Conservation (phyloP, 1,140 invertebrate species). For the Nylanderia fulva region DNA sequence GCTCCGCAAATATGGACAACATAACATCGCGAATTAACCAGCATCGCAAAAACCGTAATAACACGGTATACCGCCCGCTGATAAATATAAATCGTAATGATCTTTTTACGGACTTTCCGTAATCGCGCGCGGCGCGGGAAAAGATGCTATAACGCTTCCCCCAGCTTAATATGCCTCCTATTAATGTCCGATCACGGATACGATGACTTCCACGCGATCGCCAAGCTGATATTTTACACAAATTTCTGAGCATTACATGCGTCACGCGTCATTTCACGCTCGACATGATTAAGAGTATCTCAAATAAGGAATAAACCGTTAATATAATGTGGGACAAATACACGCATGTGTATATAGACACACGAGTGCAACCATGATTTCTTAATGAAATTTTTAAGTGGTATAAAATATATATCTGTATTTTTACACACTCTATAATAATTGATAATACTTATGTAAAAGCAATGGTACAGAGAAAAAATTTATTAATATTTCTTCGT, state of each 20-base stretch:
- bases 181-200: conserved; percentile 47
- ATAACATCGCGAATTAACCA: conserved; percentile 50
- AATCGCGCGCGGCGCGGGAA: conserved; percentile 30
- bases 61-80: conserved; percentile 23
- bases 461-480: neutral
- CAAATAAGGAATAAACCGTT: conserved; percentile 16
- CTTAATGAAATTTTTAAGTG: conserved; percentile 12
- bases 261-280: conserved; percentile 55
- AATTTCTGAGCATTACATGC: conserved; percentile 41
- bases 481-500: neutral
- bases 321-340: conserved; percentile 5
- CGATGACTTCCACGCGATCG: conserved; percentile 33
- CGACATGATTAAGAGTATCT: conserved; percentile 8
- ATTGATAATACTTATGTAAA: neutral
- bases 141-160: conserved; percentile 9
- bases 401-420: neutral
- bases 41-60: conserved; percentile 48
- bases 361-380: neutral
- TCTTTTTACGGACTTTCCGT: conserved; percentile 38
- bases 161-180: conserved; percentile 26
- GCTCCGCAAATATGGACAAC: conserved; percentile 11
- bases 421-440: neutral
- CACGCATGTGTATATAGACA: too few relatives aligned
- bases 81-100: conserved; percentile 63
- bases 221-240: conserved; percentile 21